Conservation (phyloP, 2,113 vertebrate species). For the Jacana jacana region DNA sequence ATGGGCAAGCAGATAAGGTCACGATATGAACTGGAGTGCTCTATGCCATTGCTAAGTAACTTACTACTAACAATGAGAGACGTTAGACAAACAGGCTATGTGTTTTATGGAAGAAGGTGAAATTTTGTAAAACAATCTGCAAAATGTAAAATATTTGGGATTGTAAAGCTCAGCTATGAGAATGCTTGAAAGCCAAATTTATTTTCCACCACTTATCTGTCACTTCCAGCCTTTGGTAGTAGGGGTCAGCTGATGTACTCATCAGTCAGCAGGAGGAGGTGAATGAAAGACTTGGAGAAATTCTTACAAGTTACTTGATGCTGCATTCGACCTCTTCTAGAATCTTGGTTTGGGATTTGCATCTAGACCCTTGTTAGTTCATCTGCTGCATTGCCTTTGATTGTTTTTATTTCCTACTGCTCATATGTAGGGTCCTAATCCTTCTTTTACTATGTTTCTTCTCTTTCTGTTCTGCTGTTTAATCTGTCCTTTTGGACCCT, state of each 20-base stretch:
- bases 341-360: background rate
- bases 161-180: background rate
- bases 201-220: background rate
- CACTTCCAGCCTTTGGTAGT: background rate
- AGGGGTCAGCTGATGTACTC: background rate
- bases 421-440: background rate
- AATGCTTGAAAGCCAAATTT: background rate
- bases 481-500: background rate
- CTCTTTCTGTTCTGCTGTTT: background rate
- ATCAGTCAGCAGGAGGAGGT: background rate
- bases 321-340: background rate
- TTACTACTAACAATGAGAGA: background rate
- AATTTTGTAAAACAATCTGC: background rate
- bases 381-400: background rate
- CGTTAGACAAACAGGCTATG: accelerated
- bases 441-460: background rate
- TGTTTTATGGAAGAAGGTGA: background rate
- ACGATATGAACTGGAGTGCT: background rate
- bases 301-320: background rate
- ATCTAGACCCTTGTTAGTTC: background rate
- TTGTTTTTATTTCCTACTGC: background rate
- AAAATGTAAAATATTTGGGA: background rate
- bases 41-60: background rate
- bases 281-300: background rate
- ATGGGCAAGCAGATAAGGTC: background rate